These are phyloP conservation scores for Struthidea cinerea DNA, from an alignment of 2,113 vertebrate species.

Conservation along the genomic window DNA sequence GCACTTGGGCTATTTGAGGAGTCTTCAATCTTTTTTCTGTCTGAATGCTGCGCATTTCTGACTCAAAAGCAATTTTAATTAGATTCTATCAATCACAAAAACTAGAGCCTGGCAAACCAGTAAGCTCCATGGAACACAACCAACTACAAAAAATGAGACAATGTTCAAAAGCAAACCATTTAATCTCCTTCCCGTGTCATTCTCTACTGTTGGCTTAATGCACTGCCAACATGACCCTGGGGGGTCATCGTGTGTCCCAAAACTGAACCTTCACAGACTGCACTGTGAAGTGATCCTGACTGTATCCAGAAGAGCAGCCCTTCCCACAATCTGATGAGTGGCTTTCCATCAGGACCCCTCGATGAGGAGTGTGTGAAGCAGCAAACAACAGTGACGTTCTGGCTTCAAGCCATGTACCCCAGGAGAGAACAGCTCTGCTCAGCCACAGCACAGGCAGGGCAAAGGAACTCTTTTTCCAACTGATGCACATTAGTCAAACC, in stretches of 20 bases:
- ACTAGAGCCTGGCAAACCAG: background rate
- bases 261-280: background rate
- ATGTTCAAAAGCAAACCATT: background rate
- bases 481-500: background rate
- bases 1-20: background rate
- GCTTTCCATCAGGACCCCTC: background rate
- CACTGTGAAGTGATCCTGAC: background rate
- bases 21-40: background rate
- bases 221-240: background rate
- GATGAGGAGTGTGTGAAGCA: background rate
- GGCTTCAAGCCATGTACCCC: fast-evolving
- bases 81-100: background rate
- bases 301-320: background rate
- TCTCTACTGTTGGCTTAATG: background rate
- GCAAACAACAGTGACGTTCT: background rate
- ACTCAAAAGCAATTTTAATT: background rate
- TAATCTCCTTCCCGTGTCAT: background rate
- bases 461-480: background rate
- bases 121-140: background rate
- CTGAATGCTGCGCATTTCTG: background rate
- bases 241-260: background rate
- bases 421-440: background rate
- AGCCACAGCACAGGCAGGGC: background rate
- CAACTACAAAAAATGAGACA: background rate
- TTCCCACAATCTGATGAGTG: background rate